These are phyloP conservation scores for Picus viridis DNA, from an alignment of 2,797 vertebrate species.

Conservation along the genomic window DNA sequence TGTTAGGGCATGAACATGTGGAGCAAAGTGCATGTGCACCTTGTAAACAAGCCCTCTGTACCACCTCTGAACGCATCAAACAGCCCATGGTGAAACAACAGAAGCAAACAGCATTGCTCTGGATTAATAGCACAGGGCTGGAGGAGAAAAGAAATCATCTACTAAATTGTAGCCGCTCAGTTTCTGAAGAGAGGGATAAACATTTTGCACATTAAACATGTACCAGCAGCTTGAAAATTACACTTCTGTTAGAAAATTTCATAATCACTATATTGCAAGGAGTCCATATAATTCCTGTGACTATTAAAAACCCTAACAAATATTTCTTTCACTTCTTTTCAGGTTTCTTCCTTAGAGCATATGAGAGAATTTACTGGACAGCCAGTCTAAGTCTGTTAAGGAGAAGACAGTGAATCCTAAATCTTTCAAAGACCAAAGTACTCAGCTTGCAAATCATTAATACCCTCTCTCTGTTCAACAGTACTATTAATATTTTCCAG, in stretches of 20 bases:
- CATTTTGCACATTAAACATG: not conserved
- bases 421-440: constrained; percentile 5
- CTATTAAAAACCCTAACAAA: not conserved
- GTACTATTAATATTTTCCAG: not conserved
- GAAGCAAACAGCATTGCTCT: not conserved
- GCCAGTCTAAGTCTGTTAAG: constrained; percentile 15
- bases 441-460: not conserved
- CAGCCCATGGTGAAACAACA: not conserved
- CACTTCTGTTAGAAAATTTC: not conserved
- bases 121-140: not conserved
- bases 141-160: not conserved
- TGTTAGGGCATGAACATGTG: not conserved
- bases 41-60: not conserved
- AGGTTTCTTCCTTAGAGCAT: not conserved
- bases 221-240: constrained; percentile 20
- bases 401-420: not conserved
- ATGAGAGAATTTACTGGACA: constrained; percentile 12
- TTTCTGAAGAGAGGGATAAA: constrained; percentile 9
- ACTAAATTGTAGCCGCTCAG: not conserved
- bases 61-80: not conserved
- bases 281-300: not conserved
- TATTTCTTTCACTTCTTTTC: not conserved
- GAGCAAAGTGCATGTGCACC: not conserved
- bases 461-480: not conserved
- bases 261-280: not conserved